Evolutionary conservation across 1,140 invertebrate species (phyloP).

Genomic region (Cydia amplana): DNA sequence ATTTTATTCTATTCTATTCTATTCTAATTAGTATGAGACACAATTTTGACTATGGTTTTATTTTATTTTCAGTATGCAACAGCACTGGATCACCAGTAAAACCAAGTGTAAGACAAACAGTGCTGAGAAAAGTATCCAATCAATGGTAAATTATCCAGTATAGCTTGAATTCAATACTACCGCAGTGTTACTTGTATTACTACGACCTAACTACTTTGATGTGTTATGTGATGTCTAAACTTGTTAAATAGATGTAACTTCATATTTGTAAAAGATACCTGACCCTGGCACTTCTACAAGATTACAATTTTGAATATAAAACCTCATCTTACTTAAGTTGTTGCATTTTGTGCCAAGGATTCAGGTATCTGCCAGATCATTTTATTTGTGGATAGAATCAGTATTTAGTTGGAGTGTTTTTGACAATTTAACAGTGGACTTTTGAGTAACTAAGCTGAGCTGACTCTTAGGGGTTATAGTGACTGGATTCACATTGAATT

Average conservation of each 20-base stretch:
- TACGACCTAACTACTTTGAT: conserved; percentile 57
- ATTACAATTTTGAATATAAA: conserved; percentile 35
- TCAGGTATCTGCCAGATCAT: conserved; percentile 48
- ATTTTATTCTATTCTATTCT: too few relatives aligned
- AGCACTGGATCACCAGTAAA: conserved; percentile 56
- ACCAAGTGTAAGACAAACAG: conserved; percentile 49
- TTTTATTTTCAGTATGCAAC: conserved; percentile 61
- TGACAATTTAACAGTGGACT: conserved; percentile 45
- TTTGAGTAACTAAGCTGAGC: conserved; percentile 46
- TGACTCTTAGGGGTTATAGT: conserved; percentile 60
- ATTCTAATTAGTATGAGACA: neutral
- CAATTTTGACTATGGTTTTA: conserved; percentile 36
- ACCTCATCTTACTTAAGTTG: conserved; percentile 39
- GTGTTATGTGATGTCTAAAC: conserved; percentile 60
- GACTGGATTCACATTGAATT: conserved; percentile 63
- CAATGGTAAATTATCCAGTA: conserved; percentile 53
- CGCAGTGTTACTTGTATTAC: conserved; percentile 64
- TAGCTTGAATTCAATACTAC: conserved; percentile 58
- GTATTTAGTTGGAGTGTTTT: conserved; percentile 71
- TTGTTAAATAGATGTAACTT: conserved; percentile 52
- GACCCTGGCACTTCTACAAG: conserved; percentile 59
- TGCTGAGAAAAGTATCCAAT: conserved; percentile 53
- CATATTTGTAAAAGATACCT: conserved; percentile 59
- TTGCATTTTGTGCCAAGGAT: conserved; percentile 64
- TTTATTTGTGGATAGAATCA: conserved; percentile 50